Conservation (phyloP, 2,113 vertebrate species). For the Excalfactoria chinensis region DNA sequence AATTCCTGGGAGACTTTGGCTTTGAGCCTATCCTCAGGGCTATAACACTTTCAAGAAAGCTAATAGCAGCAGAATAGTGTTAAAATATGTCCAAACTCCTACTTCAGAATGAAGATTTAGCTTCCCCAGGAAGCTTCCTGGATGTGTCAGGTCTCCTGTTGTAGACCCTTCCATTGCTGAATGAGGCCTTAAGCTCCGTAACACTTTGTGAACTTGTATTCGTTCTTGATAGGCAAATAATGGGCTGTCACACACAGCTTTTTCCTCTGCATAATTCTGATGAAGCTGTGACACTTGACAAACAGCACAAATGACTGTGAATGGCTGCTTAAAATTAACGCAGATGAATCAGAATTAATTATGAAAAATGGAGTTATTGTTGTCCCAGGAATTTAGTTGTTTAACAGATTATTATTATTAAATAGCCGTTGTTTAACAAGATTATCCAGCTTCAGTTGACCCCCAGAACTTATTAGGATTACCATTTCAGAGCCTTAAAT, state of each 20-base stretch:
- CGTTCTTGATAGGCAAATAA: constrained; percentile 65
- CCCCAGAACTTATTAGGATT: background rate
- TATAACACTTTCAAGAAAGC: background rate
- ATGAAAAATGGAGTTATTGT: background rate
- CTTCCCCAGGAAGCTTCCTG: background rate
- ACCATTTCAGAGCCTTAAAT: too few species aligned
- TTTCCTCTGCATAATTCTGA: constrained; percentile 52
- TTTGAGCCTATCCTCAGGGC: background rate
- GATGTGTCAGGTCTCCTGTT: background rate
- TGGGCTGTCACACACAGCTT: constrained; percentile 44
- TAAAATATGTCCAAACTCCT: background rate
- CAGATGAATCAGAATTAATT: constrained; percentile 59
- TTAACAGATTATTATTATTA: background rate
- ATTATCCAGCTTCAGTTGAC: background rate
- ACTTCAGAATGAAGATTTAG: background rate
- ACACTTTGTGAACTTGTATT: constrained; percentile 36
- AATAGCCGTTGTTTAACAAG: background rate
- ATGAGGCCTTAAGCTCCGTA: constrained; percentile 3
- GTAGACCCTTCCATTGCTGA: constrained; percentile 21
- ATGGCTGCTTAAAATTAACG: constrained; percentile 42
- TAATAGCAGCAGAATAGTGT: background rate
- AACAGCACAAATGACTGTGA: constrained; percentile 36
- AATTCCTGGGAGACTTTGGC: background rate
- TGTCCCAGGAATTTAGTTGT: background rate
- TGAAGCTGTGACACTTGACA: constrained; percentile 59